Evolutionary conservation across 1,140 invertebrate genomes (phyloP), one percentile per base, ranked within the genome.

Genomic region (Neelides sp.): DNA sequence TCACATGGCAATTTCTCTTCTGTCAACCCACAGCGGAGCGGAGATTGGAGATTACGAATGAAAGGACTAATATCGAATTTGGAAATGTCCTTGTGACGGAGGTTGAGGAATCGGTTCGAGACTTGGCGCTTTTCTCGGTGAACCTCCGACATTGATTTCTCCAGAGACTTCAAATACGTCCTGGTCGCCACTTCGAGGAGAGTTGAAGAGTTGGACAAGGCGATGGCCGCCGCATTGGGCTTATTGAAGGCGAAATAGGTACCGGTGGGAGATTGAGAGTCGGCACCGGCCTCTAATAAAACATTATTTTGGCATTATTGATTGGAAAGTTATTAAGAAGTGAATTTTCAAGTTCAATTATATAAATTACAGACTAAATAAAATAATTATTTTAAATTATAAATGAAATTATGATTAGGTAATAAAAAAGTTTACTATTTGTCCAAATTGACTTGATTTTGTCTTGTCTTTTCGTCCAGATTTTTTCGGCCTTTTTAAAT

Each of bases 161-260:
- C 72, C 23, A 79, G 60, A 0, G 75, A 76, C 56, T 84, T 83
- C 1, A 88, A 62, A 8, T 91, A 78, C 67, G 88, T 84, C 56
- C 83, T 82, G 1, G 86, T 87, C 1, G 85, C 83, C 55, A 86
- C 78, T 65, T 93, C 88, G 40, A 83, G 80, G 44, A 92, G 74
- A n/a, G 90, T 71, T 0, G 88, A 92, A 2, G 82, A 80, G 59
- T 93, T 92, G 2, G 86, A 85, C 8, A 90, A 64, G 26, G 79
- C 71, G 1, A 90, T 64, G 4, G 88, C 84, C 53, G 85, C 79
- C 63, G 78, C 75, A 63, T 85, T 91, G 1, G 87, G 85, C 60
- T 89, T 85, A 32, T 82, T 85, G 68, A 91, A 89, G 7, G 85
- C 86, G 1, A 83, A 86, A 13, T 84, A 84, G 0, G 79, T 86